These are phyloP conservation scores for Acanthurus lineatus DNA, from an alignment of 2,797 vertebrate genomes.

Conservation along the genomic window DNA sequence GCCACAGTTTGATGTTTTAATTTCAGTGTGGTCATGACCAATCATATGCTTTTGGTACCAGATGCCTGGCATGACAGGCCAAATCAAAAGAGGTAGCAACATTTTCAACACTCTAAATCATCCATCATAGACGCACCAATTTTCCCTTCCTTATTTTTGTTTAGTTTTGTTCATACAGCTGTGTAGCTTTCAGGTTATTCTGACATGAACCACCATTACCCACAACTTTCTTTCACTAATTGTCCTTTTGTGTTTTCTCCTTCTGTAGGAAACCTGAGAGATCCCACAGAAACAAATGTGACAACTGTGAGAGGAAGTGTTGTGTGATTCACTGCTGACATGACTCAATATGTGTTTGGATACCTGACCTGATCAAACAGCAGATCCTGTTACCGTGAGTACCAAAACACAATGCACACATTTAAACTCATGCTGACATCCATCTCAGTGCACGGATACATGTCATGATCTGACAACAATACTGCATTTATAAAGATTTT, in stretches of 20 bases:
- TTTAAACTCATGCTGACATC: background rate
- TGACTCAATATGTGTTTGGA: conserved; percentile 65
- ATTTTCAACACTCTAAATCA: background rate
- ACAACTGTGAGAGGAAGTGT: conserved; percentile 26
- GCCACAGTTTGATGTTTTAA: conserved; percentile 35
- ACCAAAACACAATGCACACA: background rate
- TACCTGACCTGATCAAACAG: conserved; percentile 64
- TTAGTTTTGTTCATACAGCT: background rate
- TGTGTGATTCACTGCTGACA: conserved; percentile 30
- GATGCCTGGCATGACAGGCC: background rate
- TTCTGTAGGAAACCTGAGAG: conserved; percentile 50
- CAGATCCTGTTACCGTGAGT: conserved; percentile 71
- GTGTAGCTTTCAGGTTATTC: background rate
- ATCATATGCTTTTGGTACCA: background rate
- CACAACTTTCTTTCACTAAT: background rate
- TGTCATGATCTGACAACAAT: background rate
- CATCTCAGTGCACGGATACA: background rate
- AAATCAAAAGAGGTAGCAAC: background rate
- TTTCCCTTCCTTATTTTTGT: too few species aligned
- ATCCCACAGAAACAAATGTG: conserved; percentile 54
- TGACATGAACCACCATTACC: background rate
- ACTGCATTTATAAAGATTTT: too few species aligned
- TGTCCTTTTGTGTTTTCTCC: background rate
- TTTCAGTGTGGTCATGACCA: conserved; percentile 7
- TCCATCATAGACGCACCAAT: background rate